Conservation (phyloP, 64 coral and sea anemone species). For the Stylophora pistillata region DNA sequence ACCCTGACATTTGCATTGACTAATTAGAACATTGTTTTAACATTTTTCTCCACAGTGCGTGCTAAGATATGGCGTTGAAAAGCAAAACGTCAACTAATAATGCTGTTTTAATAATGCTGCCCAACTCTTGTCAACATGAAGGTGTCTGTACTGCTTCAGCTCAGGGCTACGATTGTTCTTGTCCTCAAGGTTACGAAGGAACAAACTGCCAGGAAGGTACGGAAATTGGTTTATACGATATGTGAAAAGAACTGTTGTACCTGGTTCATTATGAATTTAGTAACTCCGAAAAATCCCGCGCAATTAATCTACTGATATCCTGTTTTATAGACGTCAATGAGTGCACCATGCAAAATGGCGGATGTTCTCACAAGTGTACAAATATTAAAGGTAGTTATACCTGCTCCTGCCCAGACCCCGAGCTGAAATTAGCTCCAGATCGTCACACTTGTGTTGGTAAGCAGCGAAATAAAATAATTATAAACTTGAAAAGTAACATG, state of each 20-base stretch:
- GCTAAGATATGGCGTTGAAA: too few species aligned
- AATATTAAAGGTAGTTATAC: neutral
- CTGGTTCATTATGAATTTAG: too few species aligned
- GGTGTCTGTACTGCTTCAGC: neutral
- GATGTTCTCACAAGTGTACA: conserved; percentile 12
- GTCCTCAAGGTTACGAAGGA: neutral
- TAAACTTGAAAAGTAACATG: too few species aligned
- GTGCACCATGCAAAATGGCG: neutral
- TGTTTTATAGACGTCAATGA: neutral
- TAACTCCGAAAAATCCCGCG: too few species aligned
- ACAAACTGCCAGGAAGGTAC: neutral
- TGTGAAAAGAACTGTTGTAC: too few species aligned
- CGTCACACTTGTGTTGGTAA: neutral
- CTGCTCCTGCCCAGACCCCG: conserved; percentile 17
- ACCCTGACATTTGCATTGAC: too few species aligned
- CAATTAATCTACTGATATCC: too few species aligned
- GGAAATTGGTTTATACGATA: too few species aligned
- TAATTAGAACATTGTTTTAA: too few species aligned
- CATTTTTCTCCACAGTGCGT: too few species aligned
- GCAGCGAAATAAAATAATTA: neutral
- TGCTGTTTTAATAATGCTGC: too few species aligned
- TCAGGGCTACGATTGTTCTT: neutral
- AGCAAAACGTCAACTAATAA: too few species aligned
- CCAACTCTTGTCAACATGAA: neutral
- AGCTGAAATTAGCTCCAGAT: neutral